These are phyloP conservation scores for Amyelois transitella DNA, from an alignment of 1,140 invertebrate genomes.

Conservation along the genomic window DNA sequence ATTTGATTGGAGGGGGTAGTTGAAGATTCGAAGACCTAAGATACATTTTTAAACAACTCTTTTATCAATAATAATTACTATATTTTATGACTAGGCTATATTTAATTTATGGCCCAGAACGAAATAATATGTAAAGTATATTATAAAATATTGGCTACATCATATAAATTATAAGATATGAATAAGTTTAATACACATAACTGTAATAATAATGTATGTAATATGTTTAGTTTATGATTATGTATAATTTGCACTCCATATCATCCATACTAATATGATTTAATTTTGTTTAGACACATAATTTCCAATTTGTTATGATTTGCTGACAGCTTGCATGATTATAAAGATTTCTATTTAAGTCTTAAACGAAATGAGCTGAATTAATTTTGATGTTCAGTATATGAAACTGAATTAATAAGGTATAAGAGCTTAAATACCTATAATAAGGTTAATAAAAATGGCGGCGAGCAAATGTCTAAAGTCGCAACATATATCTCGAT, in stretches of 20 bases:
- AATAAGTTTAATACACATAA: not conserved
- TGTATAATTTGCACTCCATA: slow-evolving; percentile 58
- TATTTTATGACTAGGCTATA: not conserved
- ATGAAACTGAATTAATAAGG: no score
- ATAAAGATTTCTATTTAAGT: not conserved
- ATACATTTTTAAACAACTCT: no score
- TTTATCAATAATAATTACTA: no score
- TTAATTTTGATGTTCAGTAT: no score
- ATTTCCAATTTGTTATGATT: slow-evolving; percentile 35
- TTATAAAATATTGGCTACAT: slow-evolving; percentile 1
- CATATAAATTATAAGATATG: slow-evolving; percentile 5
- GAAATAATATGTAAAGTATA: slow-evolving; percentile 3
- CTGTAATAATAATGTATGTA: slow-evolving; percentile 23
- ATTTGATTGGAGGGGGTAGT: no score
- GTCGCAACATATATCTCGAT: no score
- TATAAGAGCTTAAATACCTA: no score
- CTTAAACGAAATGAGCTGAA: not conserved
- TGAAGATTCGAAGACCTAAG: no score
- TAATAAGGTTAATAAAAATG: no score
- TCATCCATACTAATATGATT: slow-evolving; percentile 29
- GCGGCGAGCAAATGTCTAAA: no score
- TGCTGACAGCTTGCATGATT: slow-evolving; percentile 41
- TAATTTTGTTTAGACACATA: slow-evolving; percentile 17
- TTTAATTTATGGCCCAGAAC: not conserved
- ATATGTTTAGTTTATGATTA: slow-evolving; percentile 30